Evolutionary conservation across 53 echinoderm and acorn worm species (phyloP), one percentile per base, ranked within the genome.

Genomic region (Henricia sp.): DNA sequence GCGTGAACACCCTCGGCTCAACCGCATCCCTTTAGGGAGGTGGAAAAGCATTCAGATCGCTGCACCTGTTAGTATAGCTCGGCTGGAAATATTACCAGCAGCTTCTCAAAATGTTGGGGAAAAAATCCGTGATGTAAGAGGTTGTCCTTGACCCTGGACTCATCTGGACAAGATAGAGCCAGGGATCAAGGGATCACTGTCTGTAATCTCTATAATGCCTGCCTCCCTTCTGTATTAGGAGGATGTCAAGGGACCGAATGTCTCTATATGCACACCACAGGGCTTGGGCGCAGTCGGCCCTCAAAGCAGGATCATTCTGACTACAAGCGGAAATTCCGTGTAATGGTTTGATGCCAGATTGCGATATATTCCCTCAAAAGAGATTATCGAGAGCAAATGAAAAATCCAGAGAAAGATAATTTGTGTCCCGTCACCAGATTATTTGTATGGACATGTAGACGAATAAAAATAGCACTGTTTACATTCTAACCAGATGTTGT

Each of bases 141-240:
- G 16, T 0, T 28, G 76, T 26, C 76, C 76, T 76, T 76, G 76
- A 76, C 76, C 76, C 57, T 58, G 43, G 39, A 0, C 41, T 40
- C 30, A 12, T 16, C 76, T 40, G 76, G 44, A 76, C 57, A 76
- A 19, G 67, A 67, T 39, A 76, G 43, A 58, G 59, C 76, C n/a
- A 42, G 39, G 58, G 57, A 76, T 76, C 57, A 76, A 57, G 39
- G 38, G 77, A 77, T 58, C 77, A 43, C 57, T 33, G 59, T 38
- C 27, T 34, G 56, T 56, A 57, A 77, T 57, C 46, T 56, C 54
- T 29, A 23, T 70, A 46, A 70, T 44, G 46, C 70, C 16, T 13
- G 44, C 43, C 9, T 10, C 25, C 67, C 17, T 4, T 38, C 20
- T 24, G 4, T 16, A 11, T 9, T 48, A 16, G 48, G 9, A 11